Base-by-base conservation (phyloP, 2,113 vertebrate genomes). In the Haemorhous mexicanus region DNA sequence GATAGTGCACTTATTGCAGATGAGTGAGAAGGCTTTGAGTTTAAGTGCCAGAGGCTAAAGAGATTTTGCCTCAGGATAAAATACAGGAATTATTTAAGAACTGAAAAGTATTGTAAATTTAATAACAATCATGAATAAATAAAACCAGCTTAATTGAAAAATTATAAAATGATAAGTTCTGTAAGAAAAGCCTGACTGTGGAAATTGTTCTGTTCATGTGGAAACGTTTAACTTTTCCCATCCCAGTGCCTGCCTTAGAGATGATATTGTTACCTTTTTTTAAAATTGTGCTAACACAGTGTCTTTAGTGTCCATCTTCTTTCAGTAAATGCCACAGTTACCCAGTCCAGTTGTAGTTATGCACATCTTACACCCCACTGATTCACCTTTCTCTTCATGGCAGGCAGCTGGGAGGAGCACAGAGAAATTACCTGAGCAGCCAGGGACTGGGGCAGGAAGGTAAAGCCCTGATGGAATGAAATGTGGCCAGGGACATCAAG, bases 61-160 rank as follows among this genome's bases (percentile, higher is more conserved):
- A 80, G 74, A 85, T 96, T 80, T 95, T 96, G 95, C 95, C 76
- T 89, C 37, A 32, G 84, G 93, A 67, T 90, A 78, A 95, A 95
- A 93, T 79, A 68, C 20, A 93, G 92, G 62, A 97, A 96, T 96
- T 95, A 96, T 97, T 97, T 95, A 97, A 94, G 90, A 87, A 43
- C 75, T 62, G 27, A 53, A 91, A 94, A 87, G 87, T 86, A 93
- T 73, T 97, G 69, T 94, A 95, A 95, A 95, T 95, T 96, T 97
- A 96, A 96, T 95, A 95, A 84, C 58, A 87, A 81, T 78, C 75
- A 95, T 97, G 84, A 96, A 96, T 96, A 96, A 95, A 85, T 96
- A 92, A 93, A 73, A 85, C 13, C 26, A 55, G 18, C 6, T 39
- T 77, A 94, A 94, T 96, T 94, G 95, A 96, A 97, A 95, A 95